phyloP scores from a whole-genome alignment of 2,888 invertebrate genomes.

The Dicyrtoma fusca region DNA sequence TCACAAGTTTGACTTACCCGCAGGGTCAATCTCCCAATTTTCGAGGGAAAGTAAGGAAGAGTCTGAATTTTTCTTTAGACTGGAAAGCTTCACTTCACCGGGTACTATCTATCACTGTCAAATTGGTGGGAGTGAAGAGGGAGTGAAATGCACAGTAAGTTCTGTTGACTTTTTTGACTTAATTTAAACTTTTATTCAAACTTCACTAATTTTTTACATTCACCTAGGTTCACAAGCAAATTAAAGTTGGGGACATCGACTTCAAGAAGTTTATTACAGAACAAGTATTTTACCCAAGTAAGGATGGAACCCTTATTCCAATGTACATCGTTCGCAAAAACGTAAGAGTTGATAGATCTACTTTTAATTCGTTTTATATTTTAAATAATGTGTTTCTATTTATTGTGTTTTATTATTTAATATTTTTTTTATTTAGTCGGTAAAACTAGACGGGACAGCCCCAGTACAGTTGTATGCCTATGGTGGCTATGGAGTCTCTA shows the following conservation, averaged over 20 bases:
- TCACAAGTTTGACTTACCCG: conserved; percentile 22
- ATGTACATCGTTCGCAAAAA: conserved; percentile 90
- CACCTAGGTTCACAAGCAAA: conserved; percentile 61
- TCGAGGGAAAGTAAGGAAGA: conserved; percentile 79
- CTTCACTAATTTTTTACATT: conserved; percentile 71
- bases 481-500: conserved; percentile 74
- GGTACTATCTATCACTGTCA: conserved; percentile 86
- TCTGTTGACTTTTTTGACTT: conserved; percentile 82
- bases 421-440: background rate
- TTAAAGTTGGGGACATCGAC: background rate
- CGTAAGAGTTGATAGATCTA: conserved; percentile 54
- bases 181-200: conserved; percentile 70
- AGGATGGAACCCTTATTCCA: conserved; percentile 90
- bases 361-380: background rate
- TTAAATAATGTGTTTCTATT: background rate
- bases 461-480: conserved; percentile 93
- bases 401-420: background rate
- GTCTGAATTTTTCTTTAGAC: conserved; percentile 88
- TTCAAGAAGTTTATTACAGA: conserved; percentile 72
- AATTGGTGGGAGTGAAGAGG: conserved; percentile 72
- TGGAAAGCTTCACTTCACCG: conserved; percentile 79
- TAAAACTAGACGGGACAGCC: conserved; percentile 66
- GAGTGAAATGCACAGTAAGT: background rate
- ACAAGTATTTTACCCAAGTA: conserved; percentile 90
- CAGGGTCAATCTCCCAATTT: background rate